Percentiles rank a stretch among this genome's conserved stretches.
phyloP scores from a whole-genome alignment of 2,797 vertebrate genomes.

The Emys orbicularis region DNA sequence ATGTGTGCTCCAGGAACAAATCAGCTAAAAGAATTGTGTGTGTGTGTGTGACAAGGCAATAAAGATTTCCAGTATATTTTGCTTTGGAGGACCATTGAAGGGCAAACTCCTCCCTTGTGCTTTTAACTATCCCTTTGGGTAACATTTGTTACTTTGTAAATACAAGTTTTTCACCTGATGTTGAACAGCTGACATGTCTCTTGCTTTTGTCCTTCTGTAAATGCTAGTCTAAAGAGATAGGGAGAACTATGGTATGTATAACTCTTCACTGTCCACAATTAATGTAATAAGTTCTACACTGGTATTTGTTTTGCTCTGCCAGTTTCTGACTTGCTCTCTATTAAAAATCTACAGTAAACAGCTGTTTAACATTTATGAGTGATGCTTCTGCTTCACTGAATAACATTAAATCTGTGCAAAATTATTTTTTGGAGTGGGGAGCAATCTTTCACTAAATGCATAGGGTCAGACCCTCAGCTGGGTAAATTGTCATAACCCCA shows the following conservation, averaged over 20 bases:
- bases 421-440: neutral
- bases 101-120: neutral
- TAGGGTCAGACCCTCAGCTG: neutral
- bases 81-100: neutral
- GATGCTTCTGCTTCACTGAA: neutral
- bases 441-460: neutral
- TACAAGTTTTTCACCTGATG: neutral
- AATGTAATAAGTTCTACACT: neutral
- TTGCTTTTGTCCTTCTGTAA: neutral
- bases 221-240: constrained; percentile 25
- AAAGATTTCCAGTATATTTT: neutral
- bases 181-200: neutral
- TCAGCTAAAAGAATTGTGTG: neutral
- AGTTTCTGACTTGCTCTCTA: neutral
- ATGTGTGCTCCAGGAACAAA: constrained; percentile 10
- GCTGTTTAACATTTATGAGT: neutral
- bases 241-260: neutral
- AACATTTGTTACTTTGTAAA: neutral
- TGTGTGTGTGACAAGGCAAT: neutral
- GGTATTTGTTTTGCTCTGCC: constrained; percentile 13
- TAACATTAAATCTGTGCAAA: neutral
- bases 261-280: neutral
- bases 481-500: neutral
- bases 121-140: neutral
- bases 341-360: constrained; percentile 22